phyloP scores from a whole-genome alignment of 2,888 invertebrate genomes.

The Pristionchus arcanus region DNA sequence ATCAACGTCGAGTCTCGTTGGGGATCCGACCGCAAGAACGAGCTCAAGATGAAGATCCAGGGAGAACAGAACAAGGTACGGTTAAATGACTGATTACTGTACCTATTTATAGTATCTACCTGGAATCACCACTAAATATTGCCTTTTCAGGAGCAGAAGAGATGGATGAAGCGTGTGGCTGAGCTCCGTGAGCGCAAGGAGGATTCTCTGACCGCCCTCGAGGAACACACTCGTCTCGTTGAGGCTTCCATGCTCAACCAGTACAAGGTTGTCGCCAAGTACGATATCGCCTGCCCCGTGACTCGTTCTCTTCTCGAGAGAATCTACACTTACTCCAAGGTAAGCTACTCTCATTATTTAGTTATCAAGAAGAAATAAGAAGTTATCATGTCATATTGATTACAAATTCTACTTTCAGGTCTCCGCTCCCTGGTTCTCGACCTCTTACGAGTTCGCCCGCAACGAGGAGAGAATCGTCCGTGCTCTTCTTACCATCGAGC shows the following conservation, averaged over 20 bases:
- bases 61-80: slow-evolving; percentile 55
- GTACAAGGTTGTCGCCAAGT: slow-evolving; percentile 63
- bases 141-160: slow-evolving; percentile 60
- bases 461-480: slow-evolving; percentile 44
- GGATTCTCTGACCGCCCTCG: slow-evolving; percentile 43
- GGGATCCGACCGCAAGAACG: slow-evolving; percentile 55
- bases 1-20: slow-evolving; percentile 20
- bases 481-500: slow-evolving; percentile 56
- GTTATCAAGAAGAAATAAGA: too few species aligned
- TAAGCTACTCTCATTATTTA: too few species aligned
- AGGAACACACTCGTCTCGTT: slow-evolving; percentile 62
- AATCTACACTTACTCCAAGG: slow-evolving; percentile 73
- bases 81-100: not conserved
- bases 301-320: slow-evolving; percentile 58
- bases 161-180: slow-evolving; percentile 62
- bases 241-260: slow-evolving; percentile 67
- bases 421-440: slow-evolving; percentile 31
- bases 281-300: slow-evolving; percentile 60
- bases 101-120: too few species aligned
- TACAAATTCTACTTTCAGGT: slow-evolving; percentile 21
- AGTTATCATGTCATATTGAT: too few species aligned
- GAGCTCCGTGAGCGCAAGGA: slow-evolving; percentile 58
- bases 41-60: slow-evolving; percentile 46
- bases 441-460: not conserved
- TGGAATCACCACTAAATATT: not conserved